Conservation (phyloP, 2,113 vertebrate species). For the Clarias magur region DNA sequence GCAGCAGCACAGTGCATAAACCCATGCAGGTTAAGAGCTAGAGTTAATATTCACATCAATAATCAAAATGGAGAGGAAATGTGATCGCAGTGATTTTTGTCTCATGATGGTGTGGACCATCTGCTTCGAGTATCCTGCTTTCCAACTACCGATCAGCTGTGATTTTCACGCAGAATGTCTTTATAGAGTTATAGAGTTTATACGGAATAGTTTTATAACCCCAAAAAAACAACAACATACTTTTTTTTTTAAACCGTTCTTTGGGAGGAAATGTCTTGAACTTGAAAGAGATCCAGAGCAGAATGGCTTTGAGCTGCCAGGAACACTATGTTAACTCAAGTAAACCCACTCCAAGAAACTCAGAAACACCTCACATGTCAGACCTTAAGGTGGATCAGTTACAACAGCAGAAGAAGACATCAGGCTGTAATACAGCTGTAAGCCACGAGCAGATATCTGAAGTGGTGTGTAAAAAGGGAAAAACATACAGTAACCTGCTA, state of each 20-base stretch:
- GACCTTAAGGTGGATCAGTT: background rate
- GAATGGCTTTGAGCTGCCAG: background rate
- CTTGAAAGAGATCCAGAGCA: background rate
- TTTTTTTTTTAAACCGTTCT: background rate
- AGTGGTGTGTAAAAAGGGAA: background rate
- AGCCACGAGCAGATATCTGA: background rate
- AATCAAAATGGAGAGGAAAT: background rate
- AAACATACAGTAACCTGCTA: background rate
- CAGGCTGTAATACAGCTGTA: background rate
- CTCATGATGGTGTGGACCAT: background rate
- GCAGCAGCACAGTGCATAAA: background rate
- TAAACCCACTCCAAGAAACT: background rate
- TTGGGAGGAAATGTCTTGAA: background rate
- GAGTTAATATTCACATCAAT: background rate
- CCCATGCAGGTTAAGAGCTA: background rate
- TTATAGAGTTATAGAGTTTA: background rate
- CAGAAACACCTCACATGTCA: background rate
- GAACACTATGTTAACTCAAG: background rate
- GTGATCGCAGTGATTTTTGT: background rate
- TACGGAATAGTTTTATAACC: background rate
- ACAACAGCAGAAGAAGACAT: background rate
- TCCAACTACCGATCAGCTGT: background rate
- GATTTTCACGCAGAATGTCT: background rate
- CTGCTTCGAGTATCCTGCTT: background rate
- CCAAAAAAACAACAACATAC: background rate